Percentiles rank a stretch among this genome's conserved stretches.
Conservation (phyloP, 2,113 vertebrate genomes). For the Archocentrus centrarchus region DNA sequence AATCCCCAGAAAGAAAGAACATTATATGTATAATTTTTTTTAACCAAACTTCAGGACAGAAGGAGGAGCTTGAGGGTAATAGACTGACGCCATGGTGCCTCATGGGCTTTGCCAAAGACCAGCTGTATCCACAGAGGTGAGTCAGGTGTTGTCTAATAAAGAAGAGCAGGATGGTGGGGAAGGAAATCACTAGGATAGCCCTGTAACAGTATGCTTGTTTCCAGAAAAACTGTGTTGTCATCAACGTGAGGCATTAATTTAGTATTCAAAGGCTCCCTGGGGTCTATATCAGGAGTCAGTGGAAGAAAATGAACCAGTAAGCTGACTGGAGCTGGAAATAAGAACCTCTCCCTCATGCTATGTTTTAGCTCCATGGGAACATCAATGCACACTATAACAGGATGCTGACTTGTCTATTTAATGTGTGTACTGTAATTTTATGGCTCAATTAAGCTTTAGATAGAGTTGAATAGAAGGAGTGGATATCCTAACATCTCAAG, state of each 20-base stretch:
- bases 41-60: neutral
- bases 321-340: neutral
- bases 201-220: conserved; percentile 54
- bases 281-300: conserved; percentile 17
- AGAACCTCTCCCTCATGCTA: neutral
- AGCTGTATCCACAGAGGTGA: conserved; percentile 72
- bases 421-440: neutral
- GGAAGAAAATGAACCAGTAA: conserved; percentile 5
- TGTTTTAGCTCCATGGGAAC: conserved; percentile 32
- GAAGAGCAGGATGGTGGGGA: conserved; percentile 27
- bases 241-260: conserved; percentile 53
- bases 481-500: neutral
- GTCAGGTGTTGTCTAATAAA: conserved; percentile 71
- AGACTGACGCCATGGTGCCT: conserved; percentile 25
- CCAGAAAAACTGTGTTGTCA: conserved; percentile 76
- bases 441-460: neutral
- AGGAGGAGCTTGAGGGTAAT: neutral
- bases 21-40: neutral
- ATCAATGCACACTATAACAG: conserved; percentile 16
- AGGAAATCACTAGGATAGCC: conserved; percentile 19
- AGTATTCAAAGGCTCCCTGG: conserved; percentile 26
- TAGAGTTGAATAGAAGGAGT: neutral
- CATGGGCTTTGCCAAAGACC: conserved; percentile 58
- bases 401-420: conserved; percentile 29
- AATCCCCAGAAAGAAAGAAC: neutral